Evolutionary conservation across 2,797 vertebrate genomes (phyloP).

Genomic region (Crocidura indochinensis): DNA sequence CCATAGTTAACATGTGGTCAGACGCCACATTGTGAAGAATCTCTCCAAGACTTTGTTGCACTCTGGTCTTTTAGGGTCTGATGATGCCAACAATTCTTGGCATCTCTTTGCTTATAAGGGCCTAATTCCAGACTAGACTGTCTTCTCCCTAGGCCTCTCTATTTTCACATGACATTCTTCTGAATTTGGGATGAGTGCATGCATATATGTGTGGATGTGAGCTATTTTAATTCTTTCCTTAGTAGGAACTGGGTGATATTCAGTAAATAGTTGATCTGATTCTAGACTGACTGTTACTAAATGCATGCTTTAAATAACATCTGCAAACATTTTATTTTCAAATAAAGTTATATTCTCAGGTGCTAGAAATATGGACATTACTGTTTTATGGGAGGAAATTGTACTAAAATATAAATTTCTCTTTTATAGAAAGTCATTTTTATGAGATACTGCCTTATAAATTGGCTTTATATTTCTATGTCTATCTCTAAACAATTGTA

Average conservation of each 20-base stretch:
- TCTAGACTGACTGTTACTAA: background rate
- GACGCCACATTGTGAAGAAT: background rate
- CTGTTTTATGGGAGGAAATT: background rate
- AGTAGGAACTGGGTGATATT: background rate
- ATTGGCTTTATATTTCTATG: background rate
- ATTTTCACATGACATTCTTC: background rate
- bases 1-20: background rate
- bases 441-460: background rate
- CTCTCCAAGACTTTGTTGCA: background rate
- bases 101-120: background rate
- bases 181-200: fast-evolving
- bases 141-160: background rate
- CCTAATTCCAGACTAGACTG: background rate
- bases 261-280: fast-evolving
- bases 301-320: background rate
- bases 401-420: background rate
- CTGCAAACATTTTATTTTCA: background rate
- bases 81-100: background rate
- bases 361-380: background rate
- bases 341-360: background rate
- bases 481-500: too few relatives aligned
- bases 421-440: background rate
- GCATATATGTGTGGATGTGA: background rate
- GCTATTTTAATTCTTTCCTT: background rate
- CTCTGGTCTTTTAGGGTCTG: background rate